Conservation (phyloP, 2,888 invertebrate species). For the Baronia brevicornis region DNA sequence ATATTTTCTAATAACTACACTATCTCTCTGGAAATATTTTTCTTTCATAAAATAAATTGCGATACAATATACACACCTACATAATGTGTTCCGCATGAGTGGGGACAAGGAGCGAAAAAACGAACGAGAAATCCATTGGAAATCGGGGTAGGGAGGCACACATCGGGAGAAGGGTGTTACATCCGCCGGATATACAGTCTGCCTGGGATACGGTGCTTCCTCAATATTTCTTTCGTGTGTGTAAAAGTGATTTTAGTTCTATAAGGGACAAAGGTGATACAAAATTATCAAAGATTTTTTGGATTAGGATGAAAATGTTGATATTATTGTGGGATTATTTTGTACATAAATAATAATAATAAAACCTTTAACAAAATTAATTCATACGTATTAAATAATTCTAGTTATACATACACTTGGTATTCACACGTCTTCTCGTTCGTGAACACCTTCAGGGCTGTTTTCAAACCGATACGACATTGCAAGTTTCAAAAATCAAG, state of each 20-base stretch:
- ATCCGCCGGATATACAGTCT: conserved; percentile 45
- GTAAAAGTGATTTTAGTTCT: conserved; percentile 15
- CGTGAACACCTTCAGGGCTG: no score
- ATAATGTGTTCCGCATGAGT: conserved; percentile 47
- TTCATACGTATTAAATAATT: no score
- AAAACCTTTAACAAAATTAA: no score
- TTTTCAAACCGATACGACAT: no score
- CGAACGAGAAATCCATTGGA: conserved; percentile 41
- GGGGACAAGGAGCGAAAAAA: conserved; percentile 42
- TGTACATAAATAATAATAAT: no score
- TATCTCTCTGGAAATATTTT: no score
- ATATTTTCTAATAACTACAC: no score
- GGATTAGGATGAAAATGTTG: no score
- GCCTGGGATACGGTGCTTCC: conserved; percentile 34
- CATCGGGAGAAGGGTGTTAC: conserved; percentile 15
- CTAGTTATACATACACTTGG: no score
- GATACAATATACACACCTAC: conserved; percentile 36
- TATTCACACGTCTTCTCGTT: no score
- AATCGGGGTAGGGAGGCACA: conserved; percentile 30
- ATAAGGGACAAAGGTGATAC: conserved; percentile 7
- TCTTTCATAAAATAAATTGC: conserved; percentile 44
- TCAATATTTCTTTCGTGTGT: conserved; percentile 28
- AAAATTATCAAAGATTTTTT: conserved; percentile 10
- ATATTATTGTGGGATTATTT: no score
- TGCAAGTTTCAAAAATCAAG: no score